Percentiles rank a stretch among this genome's conserved stretches.
Conservation (phyloP, 2,888 invertebrate species). For the Mimachlamys varia region DNA sequence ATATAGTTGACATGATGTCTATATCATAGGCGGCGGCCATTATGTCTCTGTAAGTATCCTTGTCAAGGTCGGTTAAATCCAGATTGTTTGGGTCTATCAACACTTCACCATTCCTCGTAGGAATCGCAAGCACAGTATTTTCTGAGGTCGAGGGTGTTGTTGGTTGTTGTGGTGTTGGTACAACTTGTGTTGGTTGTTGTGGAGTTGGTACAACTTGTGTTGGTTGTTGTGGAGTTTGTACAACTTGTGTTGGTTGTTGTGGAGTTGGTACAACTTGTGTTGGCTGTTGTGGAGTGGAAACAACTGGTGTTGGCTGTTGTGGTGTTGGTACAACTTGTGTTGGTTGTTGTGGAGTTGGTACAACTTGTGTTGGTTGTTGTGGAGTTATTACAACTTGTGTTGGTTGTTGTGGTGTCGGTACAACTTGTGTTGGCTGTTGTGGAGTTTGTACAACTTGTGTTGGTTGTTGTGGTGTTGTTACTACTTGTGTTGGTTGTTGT, state of each 20-base stretch:
- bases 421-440: not conserved
- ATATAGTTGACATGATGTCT: slow-evolving; percentile 49
- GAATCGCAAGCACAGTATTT: not conserved
- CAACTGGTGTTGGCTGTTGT: not conserved
- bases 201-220: not conserved
- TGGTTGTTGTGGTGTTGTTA: not conserved
- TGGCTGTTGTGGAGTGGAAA: not conserved
- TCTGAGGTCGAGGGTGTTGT: not conserved
- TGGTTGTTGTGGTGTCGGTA: not conserved
- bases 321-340: not conserved
- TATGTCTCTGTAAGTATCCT: slow-evolving; percentile 47
- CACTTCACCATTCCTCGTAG: not conserved
- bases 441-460: not conserved
- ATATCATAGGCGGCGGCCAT: slow-evolving; percentile 48
- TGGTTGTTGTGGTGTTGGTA: not conserved
- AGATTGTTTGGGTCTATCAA: slow-evolving; percentile 43
- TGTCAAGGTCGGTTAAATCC: slow-evolving; percentile 42
- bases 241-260: slow-evolving; percentile 18
- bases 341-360: not conserved
- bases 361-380: slow-evolving; percentile 8
- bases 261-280: not conserved
- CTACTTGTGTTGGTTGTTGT: not conserved
- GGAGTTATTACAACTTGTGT: not conserved
- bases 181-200: slow-evolving; percentile 4
- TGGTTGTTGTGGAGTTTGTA: not conserved